A percentile compares a stretch with the other conserved stretches of the same genome.
phyloP scores from a whole-genome alignment of 2,113 vertebrate species.

The Chaetura pelagica region DNA sequence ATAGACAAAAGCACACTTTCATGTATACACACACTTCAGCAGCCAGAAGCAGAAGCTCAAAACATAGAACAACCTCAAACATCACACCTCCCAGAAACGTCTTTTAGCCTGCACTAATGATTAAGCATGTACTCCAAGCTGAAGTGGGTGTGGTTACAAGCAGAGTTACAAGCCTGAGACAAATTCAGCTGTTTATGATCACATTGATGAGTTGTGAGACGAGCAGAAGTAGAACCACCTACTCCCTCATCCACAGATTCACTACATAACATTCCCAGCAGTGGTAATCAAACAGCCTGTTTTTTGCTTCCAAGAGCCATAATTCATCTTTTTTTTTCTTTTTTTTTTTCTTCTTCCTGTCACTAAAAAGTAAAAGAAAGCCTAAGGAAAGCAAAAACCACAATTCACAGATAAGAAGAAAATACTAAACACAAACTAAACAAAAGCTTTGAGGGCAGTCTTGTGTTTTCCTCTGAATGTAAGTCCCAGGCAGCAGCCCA shows the following conservation, averaged over 20 bases:
- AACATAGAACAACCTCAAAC: not conserved
- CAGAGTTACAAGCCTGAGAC: not conserved
- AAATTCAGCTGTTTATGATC: slow-evolving; percentile 24
- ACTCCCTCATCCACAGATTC: slow-evolving; percentile 4
- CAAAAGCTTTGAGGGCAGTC: not conserved
- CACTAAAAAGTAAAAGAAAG: not conserved
- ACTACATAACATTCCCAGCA: slow-evolving; percentile 5
- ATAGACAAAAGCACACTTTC: not conserved
- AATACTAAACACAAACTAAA: not conserved
- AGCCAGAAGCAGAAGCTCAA: not conserved
- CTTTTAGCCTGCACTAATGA: not conserved
- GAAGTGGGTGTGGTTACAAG: not conserved
- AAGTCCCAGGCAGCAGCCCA: not conserved
- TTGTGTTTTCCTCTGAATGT: not conserved
- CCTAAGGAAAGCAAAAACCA: not conserved
- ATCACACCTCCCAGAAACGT: not conserved
- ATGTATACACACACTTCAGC: not conserved
- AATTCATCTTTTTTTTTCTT: not conserved
- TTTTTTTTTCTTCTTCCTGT: not conserved
- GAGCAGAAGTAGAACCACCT: slow-evolving; percentile 25
- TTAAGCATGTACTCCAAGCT: rapidly evolving
- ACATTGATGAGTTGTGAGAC: slow-evolving; percentile 32
- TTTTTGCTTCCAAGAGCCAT: slow-evolving; percentile 20
- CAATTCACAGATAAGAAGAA: not conserved
- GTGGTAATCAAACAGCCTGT: not conserved